Conservation (phyloP, 2,888 invertebrate genomes). For the Zelleria hepariella region DNA sequence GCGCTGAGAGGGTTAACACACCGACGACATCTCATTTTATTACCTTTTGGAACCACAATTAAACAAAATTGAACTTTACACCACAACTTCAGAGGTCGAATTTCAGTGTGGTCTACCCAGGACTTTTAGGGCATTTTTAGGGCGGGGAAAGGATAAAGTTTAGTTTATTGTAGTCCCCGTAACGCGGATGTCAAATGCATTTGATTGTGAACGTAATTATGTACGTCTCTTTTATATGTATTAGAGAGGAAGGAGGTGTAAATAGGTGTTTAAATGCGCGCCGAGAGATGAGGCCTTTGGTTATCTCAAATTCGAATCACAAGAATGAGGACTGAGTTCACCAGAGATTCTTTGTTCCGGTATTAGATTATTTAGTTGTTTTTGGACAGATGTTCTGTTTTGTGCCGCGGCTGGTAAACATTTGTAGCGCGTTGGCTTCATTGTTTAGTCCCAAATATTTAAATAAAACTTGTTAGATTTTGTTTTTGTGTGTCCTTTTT, state of each 20-base stretch:
- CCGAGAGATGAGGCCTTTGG: background rate
- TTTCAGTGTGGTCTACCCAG: background rate
- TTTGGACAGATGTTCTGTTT: background rate
- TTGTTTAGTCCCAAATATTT: background rate
- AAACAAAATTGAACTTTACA: background rate
- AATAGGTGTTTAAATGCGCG: background rate
- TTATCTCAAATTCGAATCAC: background rate
- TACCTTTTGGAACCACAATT: background rate
- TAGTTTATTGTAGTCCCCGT: constrained; percentile 31
- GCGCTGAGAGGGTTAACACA: constrained; percentile 53
- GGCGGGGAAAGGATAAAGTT: constrained; percentile 3
- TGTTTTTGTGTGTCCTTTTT: too few relatives aligned
- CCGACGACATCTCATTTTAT: constrained; percentile 28
- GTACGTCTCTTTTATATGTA: background rate
- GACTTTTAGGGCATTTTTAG: background rate
- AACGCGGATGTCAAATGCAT: constrained; percentile 28
- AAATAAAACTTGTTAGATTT: too few relatives aligned
- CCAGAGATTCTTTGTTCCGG: background rate
- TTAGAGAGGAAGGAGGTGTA: background rate
- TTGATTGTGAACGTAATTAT: constrained; percentile 1
- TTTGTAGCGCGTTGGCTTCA: background rate
- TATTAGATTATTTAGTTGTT: background rate
- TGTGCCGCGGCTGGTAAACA: background rate
- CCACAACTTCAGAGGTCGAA: background rate
- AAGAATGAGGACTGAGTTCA: background rate